Percentiles rank a stretch among this genome's conserved stretches.
Evolutionary conservation across 2,888 invertebrate species (phyloP).

Genomic region (Polydrusus cervinus): DNA sequence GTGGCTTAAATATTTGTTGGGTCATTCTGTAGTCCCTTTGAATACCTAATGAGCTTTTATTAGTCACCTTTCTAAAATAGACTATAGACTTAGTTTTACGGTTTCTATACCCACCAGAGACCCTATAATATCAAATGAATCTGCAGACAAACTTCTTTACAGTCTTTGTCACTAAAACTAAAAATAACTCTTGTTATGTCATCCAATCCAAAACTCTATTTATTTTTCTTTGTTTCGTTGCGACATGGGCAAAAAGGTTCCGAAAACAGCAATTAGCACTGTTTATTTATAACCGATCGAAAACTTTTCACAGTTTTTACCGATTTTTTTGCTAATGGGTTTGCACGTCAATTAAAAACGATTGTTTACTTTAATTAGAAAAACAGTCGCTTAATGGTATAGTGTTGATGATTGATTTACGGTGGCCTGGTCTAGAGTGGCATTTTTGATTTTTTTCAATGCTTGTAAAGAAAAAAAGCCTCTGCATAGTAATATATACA

Average conservation of each 20-base stretch:
- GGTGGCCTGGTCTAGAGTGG: neutral
- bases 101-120: too few relatives aligned
- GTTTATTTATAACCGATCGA: slow-evolving; percentile 40
- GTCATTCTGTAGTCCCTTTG: too few relatives aligned
- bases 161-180: neutral
- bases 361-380: slow-evolving; percentile 39
- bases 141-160: too few relatives aligned
- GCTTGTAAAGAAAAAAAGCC: neutral
- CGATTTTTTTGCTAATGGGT: slow-evolving; percentile 33
- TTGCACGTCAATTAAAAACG: slow-evolving; percentile 41
- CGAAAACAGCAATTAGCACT: slow-evolving; percentile 18
- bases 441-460: neutral
- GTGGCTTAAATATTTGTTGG: too few relatives aligned
- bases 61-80: too few relatives aligned
- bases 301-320: slow-evolving; percentile 25
- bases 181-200: slow-evolving; percentile 1
- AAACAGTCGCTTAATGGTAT: slow-evolving; percentile 37
- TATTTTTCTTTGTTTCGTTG: slow-evolving; percentile 11
- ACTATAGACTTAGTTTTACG: too few relatives aligned
- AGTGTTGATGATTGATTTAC: slow-evolving; percentile 34
- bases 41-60: too few relatives aligned
- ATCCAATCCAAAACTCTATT: neutral
- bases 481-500: too few relatives aligned
- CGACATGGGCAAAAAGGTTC: slow-evolving; percentile 10
- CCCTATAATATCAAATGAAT: too few relatives aligned